phyloP scores from a whole-genome alignment of 1,140 invertebrate genomes.

The Pseudomyrmex sp. region DNA sequence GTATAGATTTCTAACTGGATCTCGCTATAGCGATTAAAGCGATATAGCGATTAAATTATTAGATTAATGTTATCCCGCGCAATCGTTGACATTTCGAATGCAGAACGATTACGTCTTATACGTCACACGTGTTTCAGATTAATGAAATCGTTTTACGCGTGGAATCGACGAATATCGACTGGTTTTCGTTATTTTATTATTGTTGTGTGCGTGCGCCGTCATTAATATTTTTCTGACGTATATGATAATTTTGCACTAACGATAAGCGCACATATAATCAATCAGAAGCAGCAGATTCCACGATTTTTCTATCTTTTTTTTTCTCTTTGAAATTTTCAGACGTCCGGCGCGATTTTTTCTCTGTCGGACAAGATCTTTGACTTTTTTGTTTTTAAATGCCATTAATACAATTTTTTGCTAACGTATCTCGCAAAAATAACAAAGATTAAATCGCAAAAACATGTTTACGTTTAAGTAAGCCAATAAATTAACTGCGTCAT shows the following conservation, averaged over 20 bases:
- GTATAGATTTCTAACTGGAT: constrained; percentile 5
- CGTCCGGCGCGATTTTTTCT: not conserved
- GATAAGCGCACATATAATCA: not conserved
- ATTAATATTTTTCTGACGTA: constrained; percentile 41
- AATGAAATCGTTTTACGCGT: not conserved
- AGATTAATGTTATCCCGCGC: not conserved
- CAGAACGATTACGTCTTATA: not conserved
- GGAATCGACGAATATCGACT: constrained; percentile 9
- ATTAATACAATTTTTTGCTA: not conserved
- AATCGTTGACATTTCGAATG: not conserved
- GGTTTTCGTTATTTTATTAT: constrained; percentile 3
- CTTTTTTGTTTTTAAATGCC: not conserved
- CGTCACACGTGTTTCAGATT: not conserved
- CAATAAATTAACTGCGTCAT: not conserved
- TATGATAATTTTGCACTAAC: constrained; percentile 5
- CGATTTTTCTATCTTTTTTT: not conserved
- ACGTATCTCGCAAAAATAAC: not conserved
- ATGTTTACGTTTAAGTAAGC: not conserved
- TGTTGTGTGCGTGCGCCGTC: not conserved
- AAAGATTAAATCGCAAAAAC: not conserved
- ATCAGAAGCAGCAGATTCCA: not conserved
- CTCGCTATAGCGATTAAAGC: not conserved
- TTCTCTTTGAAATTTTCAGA: constrained; percentile 2
- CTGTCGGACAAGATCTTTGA: constrained; percentile 26
- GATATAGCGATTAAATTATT: not conserved